Percentiles rank a stretch among this genome's conserved stretches.
These are phyloP conservation scores for Todiramphus saurophagus DNA, from an alignment of 2,113 vertebrate genomes.

Conservation along the genomic window DNA sequence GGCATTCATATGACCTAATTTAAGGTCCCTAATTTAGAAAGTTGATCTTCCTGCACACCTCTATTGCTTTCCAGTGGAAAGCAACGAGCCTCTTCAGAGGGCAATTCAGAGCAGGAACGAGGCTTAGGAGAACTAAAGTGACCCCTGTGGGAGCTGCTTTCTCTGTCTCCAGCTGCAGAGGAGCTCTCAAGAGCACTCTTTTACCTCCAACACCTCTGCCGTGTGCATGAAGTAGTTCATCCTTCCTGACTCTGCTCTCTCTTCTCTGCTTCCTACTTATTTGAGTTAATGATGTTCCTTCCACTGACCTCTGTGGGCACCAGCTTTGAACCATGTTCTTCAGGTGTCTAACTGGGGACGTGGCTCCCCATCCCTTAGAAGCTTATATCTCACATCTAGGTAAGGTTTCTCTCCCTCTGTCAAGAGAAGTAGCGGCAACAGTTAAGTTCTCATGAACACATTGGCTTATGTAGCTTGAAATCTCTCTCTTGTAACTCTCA, in stretches of 20 bases:
- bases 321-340: background rate
- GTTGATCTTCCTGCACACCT: background rate
- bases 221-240: background rate
- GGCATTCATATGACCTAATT: background rate
- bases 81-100: background rate
- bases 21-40: background rate
- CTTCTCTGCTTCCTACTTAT: background rate
- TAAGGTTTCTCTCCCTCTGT: background rate
- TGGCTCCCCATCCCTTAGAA: background rate
- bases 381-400: rapidly evolving
- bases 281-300: background rate
- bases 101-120: background rate
- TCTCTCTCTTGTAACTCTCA: background rate
- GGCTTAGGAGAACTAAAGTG: background rate
- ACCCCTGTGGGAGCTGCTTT: background rate
- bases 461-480: background rate
- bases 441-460: background rate
- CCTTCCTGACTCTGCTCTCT: background rate
- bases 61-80: background rate
- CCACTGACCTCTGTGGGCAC: background rate
- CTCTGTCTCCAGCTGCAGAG: background rate
- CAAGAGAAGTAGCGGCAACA: background rate
- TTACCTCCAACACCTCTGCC: background rate
- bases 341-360: background rate
- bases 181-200: background rate